Conservation (phyloP, 2,888 invertebrate genomes). For the Andricus quercusramuli region DNA sequence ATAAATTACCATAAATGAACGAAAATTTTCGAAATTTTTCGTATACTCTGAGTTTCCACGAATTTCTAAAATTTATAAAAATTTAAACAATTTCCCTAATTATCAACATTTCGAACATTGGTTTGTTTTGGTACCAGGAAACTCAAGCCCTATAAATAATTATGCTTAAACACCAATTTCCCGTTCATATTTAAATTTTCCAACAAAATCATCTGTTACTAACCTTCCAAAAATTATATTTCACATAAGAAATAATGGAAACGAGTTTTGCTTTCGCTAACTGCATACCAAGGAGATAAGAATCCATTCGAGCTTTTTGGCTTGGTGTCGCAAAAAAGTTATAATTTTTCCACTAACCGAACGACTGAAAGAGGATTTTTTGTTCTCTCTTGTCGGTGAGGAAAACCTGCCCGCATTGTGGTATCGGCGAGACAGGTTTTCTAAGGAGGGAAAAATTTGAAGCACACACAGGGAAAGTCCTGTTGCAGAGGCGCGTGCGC, state of each 20-base stretch:
- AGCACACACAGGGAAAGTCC: constrained; percentile 52
- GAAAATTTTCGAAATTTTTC: too few relatives aligned
- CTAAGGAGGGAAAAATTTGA: constrained; percentile 36
- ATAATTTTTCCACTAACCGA: neutral
- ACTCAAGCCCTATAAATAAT: too few relatives aligned
- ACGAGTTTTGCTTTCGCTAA: neutral
- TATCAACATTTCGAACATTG: too few relatives aligned
- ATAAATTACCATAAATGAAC: too few relatives aligned
- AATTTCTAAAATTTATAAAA: too few relatives aligned
- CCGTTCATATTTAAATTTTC: too few relatives aligned
- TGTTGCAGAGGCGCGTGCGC: constrained; percentile 63
- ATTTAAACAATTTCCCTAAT: too few relatives aligned
- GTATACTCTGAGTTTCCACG: too few relatives aligned
- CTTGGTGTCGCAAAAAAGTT: neutral
- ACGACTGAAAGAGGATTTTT: neutral
- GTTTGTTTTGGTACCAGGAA: too few relatives aligned
- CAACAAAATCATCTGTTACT: neutral
- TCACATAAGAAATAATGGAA: neutral
- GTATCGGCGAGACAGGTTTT: constrained; percentile 34
- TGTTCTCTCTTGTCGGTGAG: neutral
- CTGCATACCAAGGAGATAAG: neutral
- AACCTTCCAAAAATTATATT: neutral
- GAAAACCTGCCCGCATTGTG: constrained; percentile 5
- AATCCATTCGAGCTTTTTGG: neutral
- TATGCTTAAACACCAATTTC: too few relatives aligned